Base-by-base conservation (phyloP, 2,888 invertebrate genomes). In the Argyresthia goedartella region DNA sequence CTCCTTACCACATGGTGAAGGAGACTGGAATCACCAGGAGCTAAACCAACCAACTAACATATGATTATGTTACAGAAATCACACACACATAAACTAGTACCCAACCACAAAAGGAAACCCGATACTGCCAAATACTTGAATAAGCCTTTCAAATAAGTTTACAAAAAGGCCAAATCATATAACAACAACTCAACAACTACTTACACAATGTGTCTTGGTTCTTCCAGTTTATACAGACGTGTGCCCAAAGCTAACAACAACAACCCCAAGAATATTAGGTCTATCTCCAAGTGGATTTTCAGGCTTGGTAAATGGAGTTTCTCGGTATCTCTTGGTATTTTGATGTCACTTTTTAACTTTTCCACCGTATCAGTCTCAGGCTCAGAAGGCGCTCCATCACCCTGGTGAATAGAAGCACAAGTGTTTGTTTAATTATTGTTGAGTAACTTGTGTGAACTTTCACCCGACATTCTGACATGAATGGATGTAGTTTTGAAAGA, bases 171-270 rank as follows among this genome's bases (percentile, higher is more conserved):
- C 10, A 39, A 39, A 16, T 2, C 36, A 13, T 14, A n/a, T n/a
- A n/a, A n/a, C 6, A 10, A 49, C n/a, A 42, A 6, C 9, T 42
- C 16, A 4, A 8, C 16, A 35, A 41, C 15, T 56, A 91, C 95
- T 91, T 89, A 97, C 97, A 98, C 97, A 67, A 98, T 93, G 81
- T 93, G 92, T 57, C 89, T 89, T 1, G 98, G 98, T 68, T 95
- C 91, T 59, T 94, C 92, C 46, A 98, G 82, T 65, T 91, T 91
- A 78, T 96, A 96, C 67, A 97, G 89, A 60, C 98, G 89, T 33
- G 96, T 95, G 15, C 87, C 73, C 52, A 96, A 77, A 45, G 93
- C 93, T 58, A 92, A 65, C 11, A 90, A 54, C 69, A 97, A 91
- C 53, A 98, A 80, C 47, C 87, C 61, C 55, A 92, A 60, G 52